phyloP scores from a whole-genome alignment of 2,113 vertebrate species.

The Rhynchopsitta pachyrhyncha region DNA sequence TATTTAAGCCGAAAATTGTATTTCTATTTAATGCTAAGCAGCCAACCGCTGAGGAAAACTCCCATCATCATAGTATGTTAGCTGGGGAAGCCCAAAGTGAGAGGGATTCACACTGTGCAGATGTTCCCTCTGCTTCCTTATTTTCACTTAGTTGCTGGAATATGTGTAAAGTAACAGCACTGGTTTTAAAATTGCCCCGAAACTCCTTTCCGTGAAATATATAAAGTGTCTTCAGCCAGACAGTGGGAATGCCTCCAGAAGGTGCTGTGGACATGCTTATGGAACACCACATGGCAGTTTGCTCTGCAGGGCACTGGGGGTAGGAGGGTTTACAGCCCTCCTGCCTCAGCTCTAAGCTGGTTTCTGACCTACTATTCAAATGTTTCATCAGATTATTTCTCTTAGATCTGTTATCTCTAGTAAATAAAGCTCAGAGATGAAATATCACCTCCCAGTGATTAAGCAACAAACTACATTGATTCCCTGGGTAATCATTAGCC shows the following conservation, averaged over 20 bases:
- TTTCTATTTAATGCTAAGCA: neutral
- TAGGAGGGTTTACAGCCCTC: neutral
- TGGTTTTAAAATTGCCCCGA: neutral
- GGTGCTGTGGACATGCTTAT: rapidly evolving
- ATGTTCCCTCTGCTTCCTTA: neutral
- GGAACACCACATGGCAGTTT: neutral
- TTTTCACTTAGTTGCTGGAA: neutral
- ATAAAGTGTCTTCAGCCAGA: neutral
- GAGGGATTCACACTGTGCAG: neutral
- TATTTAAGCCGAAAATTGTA: neutral
- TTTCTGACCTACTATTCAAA: neutral
- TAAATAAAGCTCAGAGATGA: constrained; percentile 28
- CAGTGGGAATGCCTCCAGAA: neutral
- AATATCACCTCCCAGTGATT: neutral
- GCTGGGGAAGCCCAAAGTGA: neutral
- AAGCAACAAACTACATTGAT: constrained; percentile 6
- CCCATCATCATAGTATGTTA: neutral
- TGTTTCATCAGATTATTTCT: constrained; percentile 37
- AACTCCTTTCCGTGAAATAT: neutral
- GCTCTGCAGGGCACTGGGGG: neutral
- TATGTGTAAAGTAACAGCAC: neutral
- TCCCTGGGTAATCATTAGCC: constrained; percentile 31
- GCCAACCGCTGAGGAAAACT: neutral
- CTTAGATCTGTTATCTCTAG: constrained; percentile 45
- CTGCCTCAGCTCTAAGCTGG: neutral